phyloP scores from a whole-genome alignment of 35 echinoderm and acorn worm genomes.

The Ptychodera flava region DNA sequence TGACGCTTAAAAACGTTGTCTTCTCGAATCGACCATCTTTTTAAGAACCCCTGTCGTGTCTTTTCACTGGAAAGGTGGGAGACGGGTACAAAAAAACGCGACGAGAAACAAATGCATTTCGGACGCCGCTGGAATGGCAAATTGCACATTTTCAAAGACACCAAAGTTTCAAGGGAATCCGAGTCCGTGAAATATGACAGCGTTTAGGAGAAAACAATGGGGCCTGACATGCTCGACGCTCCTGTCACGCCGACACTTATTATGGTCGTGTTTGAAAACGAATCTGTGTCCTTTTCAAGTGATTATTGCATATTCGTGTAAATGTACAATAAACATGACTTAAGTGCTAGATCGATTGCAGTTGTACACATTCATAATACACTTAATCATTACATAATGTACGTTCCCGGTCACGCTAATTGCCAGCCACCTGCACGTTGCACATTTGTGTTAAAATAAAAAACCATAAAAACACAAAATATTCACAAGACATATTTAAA shows the following conservation, averaged over 20 bases:
- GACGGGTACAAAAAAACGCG: not conserved
- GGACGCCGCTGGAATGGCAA: not conserved
- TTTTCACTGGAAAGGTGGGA: not conserved
- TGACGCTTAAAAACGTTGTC: not conserved
- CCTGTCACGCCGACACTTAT: too few relatives aligned
- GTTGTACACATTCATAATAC: not conserved
- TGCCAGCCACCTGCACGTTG: not conserved
- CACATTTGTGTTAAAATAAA: too few relatives aligned
- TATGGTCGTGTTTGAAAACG: not conserved
- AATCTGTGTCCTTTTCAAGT: not conserved
- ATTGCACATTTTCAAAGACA: too few relatives aligned
- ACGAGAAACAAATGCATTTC: not conserved
- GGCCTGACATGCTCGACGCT: too few relatives aligned
- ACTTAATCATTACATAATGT: not conserved
- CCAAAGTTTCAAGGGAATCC: too few relatives aligned
- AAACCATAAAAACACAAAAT: too few relatives aligned
- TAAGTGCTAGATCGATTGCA: not conserved
- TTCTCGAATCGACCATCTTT: not conserved
- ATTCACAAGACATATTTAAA: too few relatives aligned
- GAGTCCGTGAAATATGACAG: too few relatives aligned
- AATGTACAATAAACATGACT: not conserved
- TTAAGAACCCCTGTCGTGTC: not conserved
- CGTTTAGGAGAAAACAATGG: too few relatives aligned
- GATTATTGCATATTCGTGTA: conserved; percentile 1
- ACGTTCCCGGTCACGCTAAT: not conserved